phyloP scores from a whole-genome alignment of 2,113 vertebrate species.

The Opisthocomus hoazin region DNA sequence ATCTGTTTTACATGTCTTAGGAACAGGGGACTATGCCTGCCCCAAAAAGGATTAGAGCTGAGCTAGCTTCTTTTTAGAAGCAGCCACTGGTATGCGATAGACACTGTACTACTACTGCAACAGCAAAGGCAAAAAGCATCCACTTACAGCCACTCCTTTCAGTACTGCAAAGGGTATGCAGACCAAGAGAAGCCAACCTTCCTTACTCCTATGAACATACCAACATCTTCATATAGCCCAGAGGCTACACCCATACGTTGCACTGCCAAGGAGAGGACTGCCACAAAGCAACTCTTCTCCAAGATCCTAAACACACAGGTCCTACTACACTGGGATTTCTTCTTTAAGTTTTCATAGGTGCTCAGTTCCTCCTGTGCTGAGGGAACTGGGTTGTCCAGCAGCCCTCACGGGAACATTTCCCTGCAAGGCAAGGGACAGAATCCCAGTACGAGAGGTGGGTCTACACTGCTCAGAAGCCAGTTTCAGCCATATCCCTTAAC shows the following conservation, averaged over 20 bases:
- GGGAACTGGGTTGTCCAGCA: neutral
- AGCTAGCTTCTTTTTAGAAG: neutral
- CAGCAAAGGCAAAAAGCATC: neutral
- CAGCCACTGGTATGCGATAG: neutral
- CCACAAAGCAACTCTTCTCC: neutral
- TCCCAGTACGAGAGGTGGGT: neutral
- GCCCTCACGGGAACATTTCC: neutral
- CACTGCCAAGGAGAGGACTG: neutral
- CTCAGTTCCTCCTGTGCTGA: neutral
- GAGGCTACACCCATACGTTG: neutral
- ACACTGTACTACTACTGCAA: neutral
- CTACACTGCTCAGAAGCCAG: neutral
- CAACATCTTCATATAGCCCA: neutral
- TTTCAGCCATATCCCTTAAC: neutral
- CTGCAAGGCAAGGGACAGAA: neutral
- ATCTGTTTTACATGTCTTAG: neutral
- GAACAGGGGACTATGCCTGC: neutral
- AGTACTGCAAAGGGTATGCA: neutral
- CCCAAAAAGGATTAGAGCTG: neutral
- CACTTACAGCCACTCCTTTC: neutral
- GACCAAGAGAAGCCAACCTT: neutral
- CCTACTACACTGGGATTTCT: neutral
- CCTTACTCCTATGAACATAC: neutral
- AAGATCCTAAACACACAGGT: neutral
- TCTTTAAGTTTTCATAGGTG: neutral